Evolutionary conservation across 2,797 vertebrate species (phyloP).

Genomic region (Pseudochaenichthys georgianus): DNA sequence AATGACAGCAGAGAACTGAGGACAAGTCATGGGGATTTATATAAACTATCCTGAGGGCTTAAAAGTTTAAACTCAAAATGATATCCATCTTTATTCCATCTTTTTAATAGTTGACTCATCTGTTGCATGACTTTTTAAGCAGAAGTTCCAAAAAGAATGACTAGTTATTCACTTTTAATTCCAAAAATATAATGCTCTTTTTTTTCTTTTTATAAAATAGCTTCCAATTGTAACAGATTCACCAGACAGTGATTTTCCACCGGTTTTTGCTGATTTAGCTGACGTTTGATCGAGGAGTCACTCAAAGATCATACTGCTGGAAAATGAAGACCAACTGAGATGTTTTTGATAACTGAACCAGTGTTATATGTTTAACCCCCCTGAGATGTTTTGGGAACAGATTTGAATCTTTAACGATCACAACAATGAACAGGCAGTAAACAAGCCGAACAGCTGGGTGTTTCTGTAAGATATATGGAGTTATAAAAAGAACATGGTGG

Average conservation of each 20-base stretch:
- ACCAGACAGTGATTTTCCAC: conserved; percentile 33
- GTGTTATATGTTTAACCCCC: background rate
- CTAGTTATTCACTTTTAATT: background rate
- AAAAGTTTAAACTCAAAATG: too few relatives aligned
- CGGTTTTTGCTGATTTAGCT: conserved; percentile 4
- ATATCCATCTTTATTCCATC: too few relatives aligned
- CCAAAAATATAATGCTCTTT: background rate
- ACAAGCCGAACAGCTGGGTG: conserved; percentile 33
- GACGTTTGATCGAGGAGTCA: background rate
- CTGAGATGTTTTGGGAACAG: background rate
- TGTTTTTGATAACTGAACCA: conserved; percentile 1
- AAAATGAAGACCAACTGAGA: background rate
- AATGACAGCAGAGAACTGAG: conserved; percentile 3
- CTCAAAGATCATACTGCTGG: conserved; percentile 16
- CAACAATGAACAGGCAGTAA: conserved; percentile 36
- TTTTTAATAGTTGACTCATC: too few relatives aligned
- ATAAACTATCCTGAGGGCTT: background rate
- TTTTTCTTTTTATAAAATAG: background rate
- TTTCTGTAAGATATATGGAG: conserved; percentile 24
- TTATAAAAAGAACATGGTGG: conserved; percentile 38
- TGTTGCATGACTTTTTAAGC: background rate
- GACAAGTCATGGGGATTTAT: background rate
- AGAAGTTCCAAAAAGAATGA: background rate
- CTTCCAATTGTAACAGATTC: conserved; percentile 2
- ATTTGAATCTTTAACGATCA: conserved; percentile 9